Conservation (phyloP, 2,797 vertebrate genomes). For the Manis crassicaudata region DNA sequence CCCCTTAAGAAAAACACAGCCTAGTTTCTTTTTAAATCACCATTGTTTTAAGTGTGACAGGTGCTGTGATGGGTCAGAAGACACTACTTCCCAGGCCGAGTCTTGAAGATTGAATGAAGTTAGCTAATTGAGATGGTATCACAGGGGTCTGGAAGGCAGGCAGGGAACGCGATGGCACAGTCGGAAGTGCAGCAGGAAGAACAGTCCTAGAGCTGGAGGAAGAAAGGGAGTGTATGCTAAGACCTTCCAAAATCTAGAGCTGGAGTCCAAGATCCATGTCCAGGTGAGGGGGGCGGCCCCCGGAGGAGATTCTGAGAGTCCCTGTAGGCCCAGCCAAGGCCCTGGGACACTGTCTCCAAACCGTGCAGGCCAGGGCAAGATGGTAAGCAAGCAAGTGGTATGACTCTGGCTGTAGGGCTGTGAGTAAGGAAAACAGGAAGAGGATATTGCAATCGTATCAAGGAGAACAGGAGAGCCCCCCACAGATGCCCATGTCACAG, state of each 20-base stretch:
- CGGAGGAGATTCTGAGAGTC: too few relatives aligned
- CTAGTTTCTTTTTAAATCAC: not conserved
- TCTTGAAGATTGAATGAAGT: not conserved
- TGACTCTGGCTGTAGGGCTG: not conserved
- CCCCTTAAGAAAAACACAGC: not conserved
- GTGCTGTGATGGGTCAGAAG: not conserved
- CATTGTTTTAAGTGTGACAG: not conserved
- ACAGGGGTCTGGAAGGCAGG: not conserved
- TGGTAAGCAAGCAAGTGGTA: not conserved
- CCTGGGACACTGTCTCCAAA: not conserved
- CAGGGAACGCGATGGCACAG: not conserved
- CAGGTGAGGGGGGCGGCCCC: not conserved
- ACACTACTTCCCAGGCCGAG: not conserved
- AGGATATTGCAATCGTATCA: not conserved
- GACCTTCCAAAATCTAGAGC: not conserved
- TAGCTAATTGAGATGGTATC: not conserved
- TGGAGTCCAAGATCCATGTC: not conserved
- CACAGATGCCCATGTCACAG: not conserved
- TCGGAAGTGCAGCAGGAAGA: not conserved
- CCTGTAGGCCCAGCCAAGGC: not conserved
- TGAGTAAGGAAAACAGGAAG: not conserved
- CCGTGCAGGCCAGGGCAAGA: not conserved
- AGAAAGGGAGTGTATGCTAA: not conserved
- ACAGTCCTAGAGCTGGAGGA: not conserved
- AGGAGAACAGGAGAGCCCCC: not conserved